A percentile compares a stretch with the other conserved stretches of the same genome.
Evolutionary conservation across 2,113 vertebrate genomes (phyloP).

Genomic region (Sylvia atricapilla): DNA sequence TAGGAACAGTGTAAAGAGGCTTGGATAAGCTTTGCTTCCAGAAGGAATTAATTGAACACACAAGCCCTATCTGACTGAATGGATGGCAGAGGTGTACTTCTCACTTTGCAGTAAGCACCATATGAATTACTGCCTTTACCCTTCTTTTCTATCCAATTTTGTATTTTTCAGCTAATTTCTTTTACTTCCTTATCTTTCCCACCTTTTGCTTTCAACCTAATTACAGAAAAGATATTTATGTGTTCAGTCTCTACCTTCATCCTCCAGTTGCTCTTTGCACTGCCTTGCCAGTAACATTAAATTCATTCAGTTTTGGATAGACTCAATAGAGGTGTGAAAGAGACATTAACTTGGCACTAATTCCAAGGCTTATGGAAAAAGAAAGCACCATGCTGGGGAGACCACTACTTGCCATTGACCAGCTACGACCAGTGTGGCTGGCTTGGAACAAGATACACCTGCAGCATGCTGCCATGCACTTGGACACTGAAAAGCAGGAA

Average conservation of each 20-base stretch:
- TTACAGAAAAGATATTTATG: not conserved
- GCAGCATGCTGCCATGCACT: fast-evolving
- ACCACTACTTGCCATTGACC: not conserved
- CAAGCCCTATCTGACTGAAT: not conserved
- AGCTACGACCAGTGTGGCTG: not conserved
- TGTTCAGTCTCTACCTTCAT: not conserved
- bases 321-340: not conserved
- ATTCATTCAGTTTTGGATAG: not conserved
- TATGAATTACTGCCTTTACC: not conserved
- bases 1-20: not conserved
- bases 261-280: not conserved
- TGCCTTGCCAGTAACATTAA: not conserved
- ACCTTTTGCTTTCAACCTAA: not conserved
- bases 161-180: not conserved
- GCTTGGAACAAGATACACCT: not conserved
- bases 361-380: not conserved
- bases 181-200: not conserved
- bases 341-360: not conserved
- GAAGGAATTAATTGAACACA: not conserved
- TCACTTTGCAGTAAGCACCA: not conserved
- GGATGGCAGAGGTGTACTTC: not conserved
- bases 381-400: not conserved
- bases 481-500: not conserved
- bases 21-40: not conserved
- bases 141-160: not conserved